Conservation (phyloP, 2,113 vertebrate species). For the Andinoacara biseriatus region DNA sequence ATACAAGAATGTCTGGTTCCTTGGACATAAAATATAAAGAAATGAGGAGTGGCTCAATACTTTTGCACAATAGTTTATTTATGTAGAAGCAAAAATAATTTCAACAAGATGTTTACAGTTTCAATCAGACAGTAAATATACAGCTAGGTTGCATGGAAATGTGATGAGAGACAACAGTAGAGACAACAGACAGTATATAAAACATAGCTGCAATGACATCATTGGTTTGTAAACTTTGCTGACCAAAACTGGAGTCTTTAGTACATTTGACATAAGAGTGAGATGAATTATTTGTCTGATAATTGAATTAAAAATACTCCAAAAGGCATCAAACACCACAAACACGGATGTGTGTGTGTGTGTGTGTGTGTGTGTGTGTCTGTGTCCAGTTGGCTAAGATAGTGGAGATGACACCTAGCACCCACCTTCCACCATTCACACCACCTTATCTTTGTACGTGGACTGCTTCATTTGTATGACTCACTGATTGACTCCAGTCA, state of each 20-base stretch:
- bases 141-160: not conserved
- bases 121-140: not conserved
- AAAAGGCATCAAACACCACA: too few species aligned
- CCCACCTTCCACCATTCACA: not conserved
- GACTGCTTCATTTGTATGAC: constrained; percentile 7
- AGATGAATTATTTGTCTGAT: too few species aligned
- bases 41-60: not conserved
- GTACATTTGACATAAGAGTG: too few species aligned
- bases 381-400: too few species aligned
- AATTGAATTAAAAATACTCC: too few species aligned
- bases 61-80: not conserved
- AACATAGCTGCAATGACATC: not conserved
- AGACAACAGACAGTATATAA: not conserved
- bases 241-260: not conserved
- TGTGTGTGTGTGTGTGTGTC: too few species aligned
- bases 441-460: not conserved
- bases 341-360: too few species aligned
- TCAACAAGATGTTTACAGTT: not conserved
- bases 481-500: constrained; percentile 42
- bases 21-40: not conserved
- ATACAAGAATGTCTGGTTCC: not conserved
- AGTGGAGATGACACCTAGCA: not conserved
- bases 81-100: not conserved
- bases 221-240: not conserved
- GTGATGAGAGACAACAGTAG: not conserved